Evolutionary conservation across 2,888 invertebrate species (phyloP).

Genomic region (Pogonocherus hispidulus): DNA sequence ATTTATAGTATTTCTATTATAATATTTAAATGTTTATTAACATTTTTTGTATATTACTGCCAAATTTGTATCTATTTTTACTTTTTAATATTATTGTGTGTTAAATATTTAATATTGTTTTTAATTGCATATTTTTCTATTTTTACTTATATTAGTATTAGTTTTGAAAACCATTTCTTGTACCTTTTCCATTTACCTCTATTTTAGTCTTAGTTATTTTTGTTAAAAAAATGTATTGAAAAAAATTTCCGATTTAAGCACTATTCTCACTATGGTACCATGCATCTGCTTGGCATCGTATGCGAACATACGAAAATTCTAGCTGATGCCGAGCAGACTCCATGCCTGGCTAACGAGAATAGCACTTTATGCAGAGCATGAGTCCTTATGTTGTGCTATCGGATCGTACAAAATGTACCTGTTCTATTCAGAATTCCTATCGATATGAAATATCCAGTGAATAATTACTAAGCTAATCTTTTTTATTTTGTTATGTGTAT

Average conservation of each 20-base stretch:
- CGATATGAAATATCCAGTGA: slow-evolving; percentile 22
- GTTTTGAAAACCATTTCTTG: slow-evolving; percentile 56
- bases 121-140: slow-evolving; percentile 64
- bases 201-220: slow-evolving; percentile 22
- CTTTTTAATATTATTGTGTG: slow-evolving; percentile 56
- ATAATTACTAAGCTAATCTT: background rate
- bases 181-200: slow-evolving; percentile 58
- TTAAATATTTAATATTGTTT: slow-evolving; percentile 61
- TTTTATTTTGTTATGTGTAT: background rate
- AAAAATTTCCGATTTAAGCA: slow-evolving; percentile 16
- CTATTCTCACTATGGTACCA: background rate
- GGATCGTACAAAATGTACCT: slow-evolving; percentile 35
- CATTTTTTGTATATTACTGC: slow-evolving; percentile 63
- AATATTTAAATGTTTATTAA: slow-evolving; percentile 54
- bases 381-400: too few relatives aligned
- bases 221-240: slow-evolving; percentile 30
- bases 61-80: slow-evolving; percentile 65
- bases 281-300: too few relatives aligned
- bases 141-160: slow-evolving; percentile 50
- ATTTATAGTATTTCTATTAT: slow-evolving; percentile 58
- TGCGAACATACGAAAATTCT: too few relatives aligned
- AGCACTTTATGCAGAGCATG: too few relatives aligned
- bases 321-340: too few relatives aligned
- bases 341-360: too few relatives aligned
- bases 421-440: slow-evolving; percentile 18